Conservation (phyloP, 2,113 vertebrate genomes). For the Eptesicus fuscus region DNA sequence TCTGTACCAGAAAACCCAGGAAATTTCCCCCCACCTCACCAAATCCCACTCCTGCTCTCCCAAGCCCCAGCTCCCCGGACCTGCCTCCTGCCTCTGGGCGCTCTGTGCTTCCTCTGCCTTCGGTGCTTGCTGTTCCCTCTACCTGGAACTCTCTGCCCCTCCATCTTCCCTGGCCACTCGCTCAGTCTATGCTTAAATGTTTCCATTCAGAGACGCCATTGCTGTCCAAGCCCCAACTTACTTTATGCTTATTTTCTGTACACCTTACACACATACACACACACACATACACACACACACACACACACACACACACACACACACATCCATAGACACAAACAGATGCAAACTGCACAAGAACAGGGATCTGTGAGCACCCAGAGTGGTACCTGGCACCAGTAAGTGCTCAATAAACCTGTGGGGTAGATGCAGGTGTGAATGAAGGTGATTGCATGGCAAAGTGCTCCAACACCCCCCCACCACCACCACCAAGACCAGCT, state of each 20-base stretch:
- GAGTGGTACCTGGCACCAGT: background rate
- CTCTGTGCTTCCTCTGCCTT: background rate
- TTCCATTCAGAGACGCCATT: background rate
- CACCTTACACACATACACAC: background rate
- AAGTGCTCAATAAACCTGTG: background rate
- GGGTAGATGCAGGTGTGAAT: background rate
- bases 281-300: background rate
- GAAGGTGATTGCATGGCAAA: background rate
- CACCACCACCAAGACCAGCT: background rate
- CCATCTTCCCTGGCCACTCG: background rate
- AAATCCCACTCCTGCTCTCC: background rate
- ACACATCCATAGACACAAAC: background rate
- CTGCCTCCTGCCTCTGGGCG: background rate
- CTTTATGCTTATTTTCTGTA: too few relatives aligned
- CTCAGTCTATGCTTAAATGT: background rate
- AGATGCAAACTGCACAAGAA: background rate
- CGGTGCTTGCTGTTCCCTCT: background rate
- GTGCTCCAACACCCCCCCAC: background rate
- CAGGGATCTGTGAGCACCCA: background rate
- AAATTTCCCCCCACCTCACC: background rate
- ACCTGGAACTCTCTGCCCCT: background rate
- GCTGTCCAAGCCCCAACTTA: background rate
- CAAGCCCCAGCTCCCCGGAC: rapidly evolving
- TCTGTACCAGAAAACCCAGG: background rate
- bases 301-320: background rate